These are phyloP conservation scores for Eurytoma californica DNA, from an alignment of 2,888 invertebrate genomes.

Conservation along the genomic window DNA sequence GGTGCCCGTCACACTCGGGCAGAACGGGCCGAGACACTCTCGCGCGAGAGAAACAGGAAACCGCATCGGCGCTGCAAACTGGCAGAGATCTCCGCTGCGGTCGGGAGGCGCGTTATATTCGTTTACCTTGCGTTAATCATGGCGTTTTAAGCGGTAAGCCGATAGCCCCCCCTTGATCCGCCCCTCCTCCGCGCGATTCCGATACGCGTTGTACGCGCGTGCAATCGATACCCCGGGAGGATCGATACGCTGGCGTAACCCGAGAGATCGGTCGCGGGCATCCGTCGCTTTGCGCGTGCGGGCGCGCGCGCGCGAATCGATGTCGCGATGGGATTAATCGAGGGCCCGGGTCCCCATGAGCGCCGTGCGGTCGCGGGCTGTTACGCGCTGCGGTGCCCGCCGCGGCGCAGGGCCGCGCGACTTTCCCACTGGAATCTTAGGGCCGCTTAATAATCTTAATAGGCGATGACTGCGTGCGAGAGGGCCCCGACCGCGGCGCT, in stretches of 20 bases:
- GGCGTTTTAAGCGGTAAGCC: conserved; percentile 73
- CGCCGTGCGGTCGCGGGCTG: background rate
- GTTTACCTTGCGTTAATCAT: conserved; percentile 75
- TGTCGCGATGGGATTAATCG: conserved; percentile 44
- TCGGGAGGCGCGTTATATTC: conserved; percentile 72
- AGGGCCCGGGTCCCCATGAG: conserved; percentile 38
- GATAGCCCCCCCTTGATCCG: conserved; percentile 62
- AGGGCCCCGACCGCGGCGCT: too few species aligned
- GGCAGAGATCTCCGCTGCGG: conserved; percentile 64
- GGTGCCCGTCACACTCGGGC: conserved; percentile 11
- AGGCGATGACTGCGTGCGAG: too few species aligned
- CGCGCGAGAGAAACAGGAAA: conserved; percentile 30
- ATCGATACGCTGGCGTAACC: conserved; percentile 53
- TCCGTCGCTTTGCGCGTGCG: conserved; percentile 17
- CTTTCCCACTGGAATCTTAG: background rate
- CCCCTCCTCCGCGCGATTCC: conserved; percentile 53
- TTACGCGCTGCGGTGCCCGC: too few species aligned
- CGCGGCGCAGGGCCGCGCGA: too few species aligned
- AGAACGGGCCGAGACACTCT: conserved; percentile 8
- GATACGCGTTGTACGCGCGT: conserved; percentile 53
- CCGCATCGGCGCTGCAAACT: conserved; percentile 18
- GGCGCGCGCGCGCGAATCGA: conserved; percentile 33
- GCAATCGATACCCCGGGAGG: conserved; percentile 73
- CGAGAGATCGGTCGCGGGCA: conserved; percentile 55
- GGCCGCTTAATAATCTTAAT: background rate